phyloP scores from a whole-genome alignment of 2,888 invertebrate species.

The Drosophila setosimentum region DNA sequence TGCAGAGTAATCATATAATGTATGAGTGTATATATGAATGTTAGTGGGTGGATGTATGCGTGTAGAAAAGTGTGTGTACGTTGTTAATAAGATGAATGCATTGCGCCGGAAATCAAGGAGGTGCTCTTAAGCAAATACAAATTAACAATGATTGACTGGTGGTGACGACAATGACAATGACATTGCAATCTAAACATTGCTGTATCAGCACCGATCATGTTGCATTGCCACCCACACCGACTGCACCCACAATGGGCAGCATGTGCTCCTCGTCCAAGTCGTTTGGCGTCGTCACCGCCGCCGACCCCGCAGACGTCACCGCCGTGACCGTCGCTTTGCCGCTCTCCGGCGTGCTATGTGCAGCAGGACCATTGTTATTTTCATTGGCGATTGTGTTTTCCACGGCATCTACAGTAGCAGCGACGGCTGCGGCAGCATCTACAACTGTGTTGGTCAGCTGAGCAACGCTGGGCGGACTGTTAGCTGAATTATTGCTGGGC shows the following conservation, averaged over 20 bases:
- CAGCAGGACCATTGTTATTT: conserved; percentile 77
- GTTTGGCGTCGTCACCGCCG: conserved; percentile 37
- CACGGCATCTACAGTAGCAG: conserved; percentile 16
- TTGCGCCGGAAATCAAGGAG: conserved; percentile 43
- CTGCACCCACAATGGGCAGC: conserved; percentile 29
- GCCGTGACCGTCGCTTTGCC: conserved; percentile 25
- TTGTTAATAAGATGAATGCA: conserved; percentile 32
- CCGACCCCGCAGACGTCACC: neutral
- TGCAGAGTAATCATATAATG: conserved; percentile 56
- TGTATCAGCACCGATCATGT: conserved; percentile 74
- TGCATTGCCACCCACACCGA: conserved; percentile 53
- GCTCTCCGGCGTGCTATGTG: conserved; percentile 41
- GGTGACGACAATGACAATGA: conserved; percentile 25
- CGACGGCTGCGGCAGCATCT: conserved; percentile 15
- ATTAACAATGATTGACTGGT: conserved; percentile 70
- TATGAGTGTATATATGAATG: conserved; percentile 25
- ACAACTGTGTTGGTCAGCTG: conserved; percentile 33
- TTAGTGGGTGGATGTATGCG: conserved; percentile 15
- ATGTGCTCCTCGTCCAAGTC: conserved; percentile 55
- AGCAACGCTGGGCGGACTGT: conserved; percentile 44
- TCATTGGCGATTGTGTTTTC: conserved; percentile 60
- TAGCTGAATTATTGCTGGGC: conserved; percentile 37
- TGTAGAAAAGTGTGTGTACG: conserved; percentile 29
- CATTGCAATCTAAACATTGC: conserved; percentile 29
- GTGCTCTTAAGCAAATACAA: conserved; percentile 53